Evolutionary conservation across 2,113 vertebrate species (phyloP), one percentile per base, ranked within the genome.

Genomic region (Neoarius graeffei): DNA sequence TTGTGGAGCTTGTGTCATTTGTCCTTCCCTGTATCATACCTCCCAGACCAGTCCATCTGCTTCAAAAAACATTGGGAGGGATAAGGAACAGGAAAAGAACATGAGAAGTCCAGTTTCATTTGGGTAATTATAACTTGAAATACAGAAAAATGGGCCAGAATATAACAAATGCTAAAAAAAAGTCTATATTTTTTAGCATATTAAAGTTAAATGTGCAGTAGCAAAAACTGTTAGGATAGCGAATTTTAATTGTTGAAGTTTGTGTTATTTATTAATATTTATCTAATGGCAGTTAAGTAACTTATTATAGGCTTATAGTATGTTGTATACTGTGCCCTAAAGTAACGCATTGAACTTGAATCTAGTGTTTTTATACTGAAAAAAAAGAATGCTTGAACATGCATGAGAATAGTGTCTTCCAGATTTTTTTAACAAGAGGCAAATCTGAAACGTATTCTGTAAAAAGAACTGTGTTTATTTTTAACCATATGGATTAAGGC

Each of bases 391-490:
- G 92, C 92, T 92, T 92, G 92, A 89, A 54, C 83, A 87, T 92
- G 87, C 87, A 89, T 93, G 93, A 91, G 71, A 77, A 82, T 83
- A 92, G 50, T 84, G 94, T 93, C 94, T 95, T 94, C 94, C 94
- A 92, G 80, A 89, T 42, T 82, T 85, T 86, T 84, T 83, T 66
- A 79, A 81, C 48, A 42, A 48, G 30, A 84, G 25, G 48, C 66
- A 67, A 60, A 82, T 89, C 89, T 89, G 50, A 81, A 79, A 85
- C 86, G 76, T 88, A 79, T 87, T 85, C 82, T 73, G 59, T 85
- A 82, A 56, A 67, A 82, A 85, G 42, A 64, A 76, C 25, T 80
- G 27, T 60, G 52, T 77, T 66, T 62, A 8, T 56, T 71, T 71
- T 82, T 67, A 88, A 67, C n/a, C n/a, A 27, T 69, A 6, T 56